phyloP scores from a whole-genome alignment of 2,113 vertebrate species.

The Tragelaphus buxtoni region DNA sequence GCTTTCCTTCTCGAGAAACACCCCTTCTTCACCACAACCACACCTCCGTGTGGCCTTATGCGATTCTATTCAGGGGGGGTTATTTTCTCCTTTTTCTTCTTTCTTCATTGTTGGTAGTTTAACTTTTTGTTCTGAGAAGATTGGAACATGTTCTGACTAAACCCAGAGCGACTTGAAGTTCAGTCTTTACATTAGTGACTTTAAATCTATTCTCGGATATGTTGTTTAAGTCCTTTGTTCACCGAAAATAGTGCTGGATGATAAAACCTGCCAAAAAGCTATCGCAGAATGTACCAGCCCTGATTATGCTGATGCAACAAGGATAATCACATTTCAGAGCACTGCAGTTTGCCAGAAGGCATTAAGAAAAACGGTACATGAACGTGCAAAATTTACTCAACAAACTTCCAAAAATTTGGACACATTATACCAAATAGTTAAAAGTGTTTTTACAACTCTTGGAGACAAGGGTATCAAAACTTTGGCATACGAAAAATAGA shows the following conservation, averaged over 20 bases:
- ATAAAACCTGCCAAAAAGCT: slow-evolving; percentile 41
- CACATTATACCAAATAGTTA: background rate
- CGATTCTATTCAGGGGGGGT: background rate
- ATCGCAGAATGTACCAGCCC: background rate
- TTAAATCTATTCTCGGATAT: slow-evolving; percentile 51
- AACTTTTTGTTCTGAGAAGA: slow-evolving; percentile 47
- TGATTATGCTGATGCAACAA: background rate
- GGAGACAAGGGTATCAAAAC: background rate
- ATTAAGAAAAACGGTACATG: background rate
- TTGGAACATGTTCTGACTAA: slow-evolving; percentile 40
- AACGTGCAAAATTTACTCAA: background rate
- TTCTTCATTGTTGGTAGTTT: background rate
- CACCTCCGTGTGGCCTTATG: fast-evolving
- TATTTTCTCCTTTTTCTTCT: background rate
- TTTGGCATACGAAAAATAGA: background rate
- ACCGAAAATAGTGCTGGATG: slow-evolving; percentile 53
- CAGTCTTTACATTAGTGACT: slow-evolving; percentile 41
- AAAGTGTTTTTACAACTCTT: background rate
- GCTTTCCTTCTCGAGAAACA: background rate
- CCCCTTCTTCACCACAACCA: background rate
- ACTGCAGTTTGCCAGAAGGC: background rate
- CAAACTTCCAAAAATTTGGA: background rate
- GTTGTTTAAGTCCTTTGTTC: slow-evolving; percentile 46
- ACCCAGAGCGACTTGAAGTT: slow-evolving; percentile 26
- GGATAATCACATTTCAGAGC: background rate